Percentiles rank a stretch among this genome's conserved stretches.
phyloP scores from a whole-genome alignment of 2,888 invertebrate species.

The Acleris literana region DNA sequence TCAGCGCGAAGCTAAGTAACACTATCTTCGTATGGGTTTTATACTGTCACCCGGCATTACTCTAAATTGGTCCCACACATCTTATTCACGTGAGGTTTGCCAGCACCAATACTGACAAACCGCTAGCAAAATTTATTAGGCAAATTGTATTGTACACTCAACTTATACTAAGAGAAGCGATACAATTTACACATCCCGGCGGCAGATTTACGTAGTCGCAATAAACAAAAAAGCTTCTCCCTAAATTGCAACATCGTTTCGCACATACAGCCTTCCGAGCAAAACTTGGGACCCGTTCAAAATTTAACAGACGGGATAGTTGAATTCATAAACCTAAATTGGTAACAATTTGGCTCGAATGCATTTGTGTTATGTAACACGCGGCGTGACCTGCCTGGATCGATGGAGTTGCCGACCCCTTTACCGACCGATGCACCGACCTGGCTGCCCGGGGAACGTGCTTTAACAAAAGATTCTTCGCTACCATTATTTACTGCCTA shows the following conservation, averaged over 20 bases:
- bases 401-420: slow-evolving; percentile 72
- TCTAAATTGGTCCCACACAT: neutral
- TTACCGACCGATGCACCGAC: slow-evolving; percentile 80
- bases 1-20: neutral
- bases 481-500: neutral
- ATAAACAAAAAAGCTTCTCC: slow-evolving; percentile 10
- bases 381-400: slow-evolving; percentile 62
- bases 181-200: slow-evolving; percentile 5
- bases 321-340: slow-evolving; percentile 54
- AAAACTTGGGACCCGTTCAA: slow-evolving; percentile 48
- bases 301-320: slow-evolving; percentile 44
- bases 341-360: slow-evolving; percentile 62
- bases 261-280: slow-evolving; percentile 20
- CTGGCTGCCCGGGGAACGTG: slow-evolving; percentile 65
- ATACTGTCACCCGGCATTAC: neutral
- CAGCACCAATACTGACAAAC: neutral
- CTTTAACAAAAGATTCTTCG: slow-evolving; percentile 22
- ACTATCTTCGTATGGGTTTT: neutral
- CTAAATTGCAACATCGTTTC: slow-evolving; percentile 10
- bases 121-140: neutral
- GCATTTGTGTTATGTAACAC: slow-evolving; percentile 47
- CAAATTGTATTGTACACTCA: slow-evolving; percentile 2
- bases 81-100: neutral
- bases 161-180: neutral
- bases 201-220: slow-evolving; percentile 1